Evolutionary conservation across 2,113 vertebrate species (phyloP), one percentile per base, ranked within the genome.

Genomic region (Orthochromis indermauri): DNA sequence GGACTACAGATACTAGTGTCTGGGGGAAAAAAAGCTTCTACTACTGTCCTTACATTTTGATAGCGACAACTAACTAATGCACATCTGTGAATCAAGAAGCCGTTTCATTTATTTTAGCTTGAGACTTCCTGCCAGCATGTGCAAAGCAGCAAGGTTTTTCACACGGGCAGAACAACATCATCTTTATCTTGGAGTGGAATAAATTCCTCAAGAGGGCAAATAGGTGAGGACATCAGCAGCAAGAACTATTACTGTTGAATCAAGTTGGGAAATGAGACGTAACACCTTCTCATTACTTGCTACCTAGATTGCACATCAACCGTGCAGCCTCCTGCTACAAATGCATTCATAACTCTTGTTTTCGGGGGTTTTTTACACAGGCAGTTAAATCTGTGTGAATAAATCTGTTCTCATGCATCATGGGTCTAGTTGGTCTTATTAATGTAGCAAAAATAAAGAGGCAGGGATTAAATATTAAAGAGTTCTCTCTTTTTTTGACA

Each of bases 241-340:
- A 73, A 86, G 78, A 81, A 66, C 86, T 55, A 78, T 91, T 84
- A 87, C 73, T 55, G 84, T 49, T 73, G 78, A 91, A 84, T 87
- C 82, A 87, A 86, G 89, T 16, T 28, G 78, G 88, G 88, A 93
- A 92, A 93, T 91, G 92, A 93, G 88, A 91, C 86, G 45, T 88
- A 90, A 79, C 86, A 61, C 86, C 80, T 82, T 88, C 82, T 86
- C 55, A 86, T 91, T 89, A 92, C 79, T 86, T 17, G 66, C 63
- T 86, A 84, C 33, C 28, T 73, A 81, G 73, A 40, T n/a, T 55
- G 73, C 49, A 82, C 73, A 78, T 91, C 85, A 68, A 59, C 40
- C 66, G 37, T 26, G 49, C 71, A 81, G 85, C 71, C 51, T 57
- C 37, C 37, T 55, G 51, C 80, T 9, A 51, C 66, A 49, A 37